Evolutionary conservation across 2,888 invertebrate species (phyloP).

Genomic region (Clivina fossor): DNA sequence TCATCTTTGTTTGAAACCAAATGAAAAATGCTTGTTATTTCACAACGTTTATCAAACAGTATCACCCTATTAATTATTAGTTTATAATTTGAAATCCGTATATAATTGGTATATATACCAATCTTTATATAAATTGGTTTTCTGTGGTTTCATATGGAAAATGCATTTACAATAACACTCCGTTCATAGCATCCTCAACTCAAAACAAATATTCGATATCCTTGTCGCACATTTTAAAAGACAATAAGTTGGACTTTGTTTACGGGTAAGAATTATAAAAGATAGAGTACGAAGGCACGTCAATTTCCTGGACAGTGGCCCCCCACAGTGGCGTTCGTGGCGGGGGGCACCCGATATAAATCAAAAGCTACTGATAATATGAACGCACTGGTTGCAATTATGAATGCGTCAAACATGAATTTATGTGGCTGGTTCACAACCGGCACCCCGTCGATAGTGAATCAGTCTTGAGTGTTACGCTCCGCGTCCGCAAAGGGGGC

Average conservation of each 20-base stretch:
- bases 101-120: constrained; percentile 46
- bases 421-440: constrained; percentile 48
- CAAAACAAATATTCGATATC: constrained; percentile 12
- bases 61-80: constrained; percentile 38
- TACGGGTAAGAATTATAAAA: constrained; percentile 4
- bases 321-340: constrained; percentile 48
- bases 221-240: not conserved
- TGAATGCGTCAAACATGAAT: constrained; percentile 52
- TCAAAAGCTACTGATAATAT: constrained; percentile 52
- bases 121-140: constrained; percentile 47
- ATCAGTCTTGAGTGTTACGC: constrained; percentile 35
- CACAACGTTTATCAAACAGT: constrained; percentile 37
- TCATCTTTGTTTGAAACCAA: constrained; percentile 20
- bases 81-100: constrained; percentile 41
- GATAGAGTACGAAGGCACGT: constrained; percentile 7
- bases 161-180: constrained; percentile 42
- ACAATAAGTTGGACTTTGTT: not conserved
- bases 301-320: constrained; percentile 41
- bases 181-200: constrained; percentile 27
- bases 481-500: constrained; percentile 10
- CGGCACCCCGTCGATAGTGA: constrained; percentile 39
- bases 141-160: constrained; percentile 43
- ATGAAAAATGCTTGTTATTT: constrained; percentile 34
- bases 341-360: constrained; percentile 48
- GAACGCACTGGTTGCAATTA: constrained; percentile 51